phyloP scores from a whole-genome alignment of 2,888 invertebrate species.

The Sympetrum striolatum region DNA sequence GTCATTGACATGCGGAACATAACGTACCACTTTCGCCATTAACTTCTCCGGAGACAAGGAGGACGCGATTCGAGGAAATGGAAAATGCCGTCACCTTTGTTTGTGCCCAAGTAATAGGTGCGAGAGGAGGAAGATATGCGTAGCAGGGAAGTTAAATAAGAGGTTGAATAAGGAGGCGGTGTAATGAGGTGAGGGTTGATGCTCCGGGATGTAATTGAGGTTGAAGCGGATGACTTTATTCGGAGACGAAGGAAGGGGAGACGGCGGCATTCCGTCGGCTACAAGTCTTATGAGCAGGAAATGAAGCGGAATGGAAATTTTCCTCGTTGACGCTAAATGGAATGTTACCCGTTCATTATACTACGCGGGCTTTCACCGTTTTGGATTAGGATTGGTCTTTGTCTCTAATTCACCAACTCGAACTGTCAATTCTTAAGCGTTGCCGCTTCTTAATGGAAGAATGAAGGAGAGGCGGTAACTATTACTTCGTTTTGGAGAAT shows the following conservation, averaged over 20 bases:
- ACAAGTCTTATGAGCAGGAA: background rate
- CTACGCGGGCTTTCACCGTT: background rate
- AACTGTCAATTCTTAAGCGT: background rate
- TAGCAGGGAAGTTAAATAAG: background rate
- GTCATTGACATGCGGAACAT: background rate
- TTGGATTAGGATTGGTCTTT: background rate
- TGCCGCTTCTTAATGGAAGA: background rate
- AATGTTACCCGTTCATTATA: background rate
- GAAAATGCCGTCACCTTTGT: background rate
- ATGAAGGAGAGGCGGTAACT: background rate
- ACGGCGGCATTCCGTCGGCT: background rate
- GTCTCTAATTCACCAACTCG: background rate
- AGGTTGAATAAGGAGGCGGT: background rate
- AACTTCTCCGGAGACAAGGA: background rate
- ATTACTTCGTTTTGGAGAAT: too few species aligned
- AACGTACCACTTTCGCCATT: background rate
- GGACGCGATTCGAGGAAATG: background rate
- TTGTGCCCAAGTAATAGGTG: background rate
- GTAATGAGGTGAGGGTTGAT: slow-evolving; percentile 29
- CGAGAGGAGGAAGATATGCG: background rate
- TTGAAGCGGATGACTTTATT: slow-evolving; percentile 25
- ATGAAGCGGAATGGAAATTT: background rate
- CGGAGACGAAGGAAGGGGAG: background rate
- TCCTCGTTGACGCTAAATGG: background rate
- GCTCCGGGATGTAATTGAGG: slow-evolving; percentile 22